Base-by-base conservation (phyloP, 1,140 invertebrate species). In the Palaemon carinicauda region DNA sequence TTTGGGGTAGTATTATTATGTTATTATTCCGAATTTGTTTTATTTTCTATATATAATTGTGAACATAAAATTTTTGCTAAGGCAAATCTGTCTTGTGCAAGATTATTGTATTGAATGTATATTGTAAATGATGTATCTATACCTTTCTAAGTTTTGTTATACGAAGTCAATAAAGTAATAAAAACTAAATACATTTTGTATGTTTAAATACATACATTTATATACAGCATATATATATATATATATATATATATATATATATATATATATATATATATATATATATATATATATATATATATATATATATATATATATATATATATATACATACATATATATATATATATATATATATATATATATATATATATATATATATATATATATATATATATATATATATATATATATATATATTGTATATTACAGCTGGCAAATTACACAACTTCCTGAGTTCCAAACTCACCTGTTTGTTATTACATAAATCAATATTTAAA, bases 231-330 rank as follows among this genome's bases (percentile, higher is more conserved):
- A 77, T 77, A 77, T 77, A 77, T 77, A 77, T 77, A 77, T 77
- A 77, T 77, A 77, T 77, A 77, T 77, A 77, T 77, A 77, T 77
- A 77, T 77, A 33, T 77, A 77, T 77, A 77, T 77, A 77, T 77
- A 77, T 33, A 77, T 51, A 77, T 33, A 77, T 77, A 33, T 77
- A 77, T 77, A 77, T 77, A 33, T 77, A 33, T 77, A 33, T 77
- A 33, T 77, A 33, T 77, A 77, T 77, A 77, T 77, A 77, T 77
- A 77, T 77, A 77, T 77, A 77, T 77, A 77, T 77, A 33, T 77
- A 77, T 77, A 77, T 77, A 77, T 77, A 77, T 77, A 77, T 77
- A 33, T 77, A 77, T 77, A 77, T 77, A 77, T 77, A 51, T 77
- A 77, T 77, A 33, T 77, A 77, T 77, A 77, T 77, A 77, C 12